Conservation (phyloP, 2,113 vertebrate genomes). For the Cyphomyrus plagiostoma region DNA sequence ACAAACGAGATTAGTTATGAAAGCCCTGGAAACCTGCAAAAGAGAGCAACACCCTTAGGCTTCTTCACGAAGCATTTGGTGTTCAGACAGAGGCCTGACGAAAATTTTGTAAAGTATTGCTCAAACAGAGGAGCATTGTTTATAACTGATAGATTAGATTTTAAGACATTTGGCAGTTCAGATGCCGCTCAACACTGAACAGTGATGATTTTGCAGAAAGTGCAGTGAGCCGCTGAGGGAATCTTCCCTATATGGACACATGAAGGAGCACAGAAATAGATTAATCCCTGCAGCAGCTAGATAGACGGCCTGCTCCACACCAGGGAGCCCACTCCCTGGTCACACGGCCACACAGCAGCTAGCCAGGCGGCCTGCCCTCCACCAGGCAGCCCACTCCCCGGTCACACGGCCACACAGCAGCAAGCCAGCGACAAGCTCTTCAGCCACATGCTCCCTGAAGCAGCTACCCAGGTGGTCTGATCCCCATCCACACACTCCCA, state of each 20-base stretch:
- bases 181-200: conserved; percentile 28
- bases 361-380: conserved; percentile 23
- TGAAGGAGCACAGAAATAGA: conserved; percentile 46
- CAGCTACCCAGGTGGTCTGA: background rate
- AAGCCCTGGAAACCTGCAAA: conserved; percentile 27
- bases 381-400: background rate
- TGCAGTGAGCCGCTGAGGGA: conserved; percentile 36
- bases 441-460: conserved; percentile 26
- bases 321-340: background rate
- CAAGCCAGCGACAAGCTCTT: conserved; percentile 42
- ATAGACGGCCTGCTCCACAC: background rate
- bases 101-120: conserved; percentile 8
- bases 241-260: conserved; percentile 37
- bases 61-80: conserved; percentile 13
- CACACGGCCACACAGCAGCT: conserved; percentile 9
- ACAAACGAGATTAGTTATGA: conserved; percentile 39
- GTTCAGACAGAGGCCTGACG: background rate
- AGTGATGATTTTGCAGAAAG: conserved; percentile 37
- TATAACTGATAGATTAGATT: conserved; percentile 20
- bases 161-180: conserved; percentile 20
- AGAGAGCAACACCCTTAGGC: conserved; percentile 21
- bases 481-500: background rate
- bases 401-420: background rate
- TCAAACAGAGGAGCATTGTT: conserved; percentile 35
- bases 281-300: background rate